Evolutionary conservation across 2,113 vertebrate species (phyloP).

Genomic region (Aspidoscelis tigris): DNA sequence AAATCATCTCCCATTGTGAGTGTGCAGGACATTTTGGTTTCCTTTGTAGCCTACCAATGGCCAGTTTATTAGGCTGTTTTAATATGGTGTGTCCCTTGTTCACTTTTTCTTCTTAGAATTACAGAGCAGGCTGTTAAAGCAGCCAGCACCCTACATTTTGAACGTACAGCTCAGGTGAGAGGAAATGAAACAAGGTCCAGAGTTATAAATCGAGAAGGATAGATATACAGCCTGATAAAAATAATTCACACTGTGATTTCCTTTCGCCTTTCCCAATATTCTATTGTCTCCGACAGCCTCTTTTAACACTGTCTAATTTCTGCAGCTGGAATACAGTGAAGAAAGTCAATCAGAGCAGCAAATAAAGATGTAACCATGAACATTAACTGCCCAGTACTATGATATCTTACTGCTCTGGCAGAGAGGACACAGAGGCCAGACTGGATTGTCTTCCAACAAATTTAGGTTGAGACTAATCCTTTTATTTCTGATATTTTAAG

Average conservation of each 20-base stretch:
- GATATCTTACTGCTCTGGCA: neutral
- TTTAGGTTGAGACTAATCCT: constrained; percentile 1
- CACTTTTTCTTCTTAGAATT: neutral
- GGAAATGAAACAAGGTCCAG: neutral
- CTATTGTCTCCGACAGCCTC: neutral
- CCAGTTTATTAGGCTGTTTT: neutral
- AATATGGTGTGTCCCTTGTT: neutral
- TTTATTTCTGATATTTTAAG: neutral
- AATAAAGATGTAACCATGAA: constrained; percentile 45
- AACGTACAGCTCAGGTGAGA: neutral
- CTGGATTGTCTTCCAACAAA: constrained; percentile 19
- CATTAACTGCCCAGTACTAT: constrained; percentile 46
- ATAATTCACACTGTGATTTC: neutral
- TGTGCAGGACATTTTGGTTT: neutral
- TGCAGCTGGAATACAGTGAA: neutral
- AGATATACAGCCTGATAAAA: constrained; percentile 28
- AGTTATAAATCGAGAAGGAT: constrained; percentile 1
- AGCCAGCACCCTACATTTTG: neutral
- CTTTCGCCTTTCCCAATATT: constrained; percentile 8
- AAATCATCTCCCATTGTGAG: neutral
- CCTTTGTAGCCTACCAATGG: neutral
- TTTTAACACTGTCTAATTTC: constrained; percentile 30
- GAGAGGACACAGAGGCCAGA: constrained; percentile 15
- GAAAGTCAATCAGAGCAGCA: constrained; percentile 38
- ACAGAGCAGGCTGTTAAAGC: neutral